Conservation (phyloP, 2,113 vertebrate species). For the Oryzias curvinotus region DNA sequence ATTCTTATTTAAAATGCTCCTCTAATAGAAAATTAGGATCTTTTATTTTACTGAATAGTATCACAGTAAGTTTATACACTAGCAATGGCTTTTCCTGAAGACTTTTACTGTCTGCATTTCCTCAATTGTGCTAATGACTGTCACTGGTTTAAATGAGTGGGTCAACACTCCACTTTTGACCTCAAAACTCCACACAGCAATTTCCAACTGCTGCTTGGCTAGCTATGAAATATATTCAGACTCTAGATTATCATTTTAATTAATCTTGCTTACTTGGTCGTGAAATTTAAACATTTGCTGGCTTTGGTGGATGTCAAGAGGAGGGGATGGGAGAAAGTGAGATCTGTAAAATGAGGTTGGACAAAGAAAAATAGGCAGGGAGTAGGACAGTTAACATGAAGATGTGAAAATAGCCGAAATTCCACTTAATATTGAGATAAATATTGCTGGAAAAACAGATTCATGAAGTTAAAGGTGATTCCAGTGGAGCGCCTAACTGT, state of each 20-base stretch:
- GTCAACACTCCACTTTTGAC: conserved; percentile 60
- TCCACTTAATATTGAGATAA: no score
- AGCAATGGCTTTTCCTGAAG: conserved; percentile 13
- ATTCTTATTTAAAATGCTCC: conserved; percentile 21
- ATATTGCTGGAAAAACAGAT: no score
- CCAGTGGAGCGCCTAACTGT: no score
- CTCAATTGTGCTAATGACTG: conserved; percentile 68
- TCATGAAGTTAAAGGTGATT: no score
- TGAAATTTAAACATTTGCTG: conserved; percentile 82
- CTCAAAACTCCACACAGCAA: conserved; percentile 61
- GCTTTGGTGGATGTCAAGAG: conserved; percentile 57
- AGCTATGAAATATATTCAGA: conserved; percentile 71
- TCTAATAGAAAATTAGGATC: conserved; percentile 23
- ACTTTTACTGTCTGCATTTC: conserved; percentile 36
- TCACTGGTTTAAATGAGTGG: conserved; percentile 52
- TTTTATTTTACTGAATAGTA: conserved; percentile 29
- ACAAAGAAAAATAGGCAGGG: conserved; percentile 26
- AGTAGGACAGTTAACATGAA: neutral
- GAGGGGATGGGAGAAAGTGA: conserved; percentile 37
- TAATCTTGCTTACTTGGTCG: conserved; percentile 82
- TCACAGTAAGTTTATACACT: conserved; percentile 25
- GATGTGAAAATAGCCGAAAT: no score
- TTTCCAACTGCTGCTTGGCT: conserved; percentile 67
- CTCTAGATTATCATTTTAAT: conserved; percentile 81
- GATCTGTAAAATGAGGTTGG: conserved; percentile 41